Evolutionary conservation across 2,888 invertebrate species (phyloP).

Genomic region (Caenorhabditis zanzibari): DNA sequence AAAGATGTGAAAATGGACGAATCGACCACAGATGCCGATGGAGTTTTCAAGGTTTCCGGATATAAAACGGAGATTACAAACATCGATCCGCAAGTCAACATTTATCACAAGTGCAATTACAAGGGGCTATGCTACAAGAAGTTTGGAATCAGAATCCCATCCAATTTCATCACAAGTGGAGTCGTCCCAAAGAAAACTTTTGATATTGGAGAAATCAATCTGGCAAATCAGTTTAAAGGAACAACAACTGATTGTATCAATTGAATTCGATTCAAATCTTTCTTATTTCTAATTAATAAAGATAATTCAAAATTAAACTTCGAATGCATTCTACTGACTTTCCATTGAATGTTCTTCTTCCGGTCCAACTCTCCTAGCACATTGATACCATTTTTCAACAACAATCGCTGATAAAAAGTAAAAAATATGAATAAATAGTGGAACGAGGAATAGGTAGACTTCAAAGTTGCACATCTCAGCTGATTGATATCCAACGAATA

Average conservation of each 20-base stretch:
- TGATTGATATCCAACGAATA: neutral
- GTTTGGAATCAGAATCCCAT: constrained; percentile 77
- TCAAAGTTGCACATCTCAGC: neutral
- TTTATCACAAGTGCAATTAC: constrained; percentile 62
- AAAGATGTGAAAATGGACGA: constrained; percentile 66
- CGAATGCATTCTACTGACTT: neutral
- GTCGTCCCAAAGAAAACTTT: constrained; percentile 58
- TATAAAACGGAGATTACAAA: constrained; percentile 66
- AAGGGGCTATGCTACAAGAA: constrained; percentile 75
- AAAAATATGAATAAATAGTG: neutral
- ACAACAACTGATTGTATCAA: constrained; percentile 69
- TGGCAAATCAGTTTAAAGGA: constrained; percentile 65
- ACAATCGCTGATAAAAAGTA: constrained; percentile 3
- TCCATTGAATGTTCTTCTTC: neutral
- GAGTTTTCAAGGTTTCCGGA: constrained; percentile 63
- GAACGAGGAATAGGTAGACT: neutral
- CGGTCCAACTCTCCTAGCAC: constrained; percentile 1
- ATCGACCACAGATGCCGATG: constrained; percentile 57
- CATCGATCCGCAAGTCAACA: constrained; percentile 66
- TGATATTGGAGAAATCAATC: constrained; percentile 68
- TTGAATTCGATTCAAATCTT: constrained; percentile 10
- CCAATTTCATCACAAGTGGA: constrained; percentile 73
- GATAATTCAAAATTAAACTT: constrained; percentile 5
- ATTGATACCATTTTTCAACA: constrained; percentile 26
- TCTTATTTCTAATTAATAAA: neutral